A percentile compares a stretch with the other conserved stretches of the same genome.
Evolutionary conservation across 2,797 vertebrate species (phyloP).

Genomic region (Artibeus lituratus): DNA sequence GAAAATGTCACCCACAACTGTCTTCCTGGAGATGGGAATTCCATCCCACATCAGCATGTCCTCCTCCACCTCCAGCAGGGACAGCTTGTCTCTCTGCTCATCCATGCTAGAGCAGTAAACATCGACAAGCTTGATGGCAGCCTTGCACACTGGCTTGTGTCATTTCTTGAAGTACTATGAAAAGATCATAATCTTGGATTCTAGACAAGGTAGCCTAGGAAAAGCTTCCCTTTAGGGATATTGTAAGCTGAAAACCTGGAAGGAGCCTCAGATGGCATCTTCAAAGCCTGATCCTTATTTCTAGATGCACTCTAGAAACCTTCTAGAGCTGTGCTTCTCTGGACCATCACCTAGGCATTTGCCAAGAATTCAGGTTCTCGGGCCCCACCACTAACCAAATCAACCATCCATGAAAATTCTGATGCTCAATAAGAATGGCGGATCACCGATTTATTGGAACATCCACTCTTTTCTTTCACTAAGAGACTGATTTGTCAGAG

Average conservation of each 20-base stretch:
- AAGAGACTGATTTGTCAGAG: not conserved
- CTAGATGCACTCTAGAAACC: not conserved
- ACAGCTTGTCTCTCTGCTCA: constrained; percentile 93
- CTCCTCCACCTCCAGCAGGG: constrained; percentile 91
- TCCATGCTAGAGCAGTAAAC: constrained; percentile 96
- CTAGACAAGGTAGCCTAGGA: not conserved
- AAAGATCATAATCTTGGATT: constrained; percentile 28
- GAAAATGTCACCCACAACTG: constrained; percentile 89
- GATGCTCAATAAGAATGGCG: not conserved
- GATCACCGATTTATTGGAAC: not conserved
- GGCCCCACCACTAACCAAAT: not conserved
- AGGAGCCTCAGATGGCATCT: not conserved
- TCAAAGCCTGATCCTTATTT: not conserved
- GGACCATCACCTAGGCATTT: not conserved
- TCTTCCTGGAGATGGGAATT: constrained; percentile 88
- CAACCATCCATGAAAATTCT: not conserved
- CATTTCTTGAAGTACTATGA: constrained; percentile 89
- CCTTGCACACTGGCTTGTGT: constrained; percentile 91
- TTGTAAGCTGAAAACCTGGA: not conserved
- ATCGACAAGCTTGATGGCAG: constrained; percentile 92
- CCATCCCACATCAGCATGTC: constrained; percentile 93
- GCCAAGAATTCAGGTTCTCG: not conserved
- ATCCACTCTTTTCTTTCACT: not conserved
- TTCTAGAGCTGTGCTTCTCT: not conserved
- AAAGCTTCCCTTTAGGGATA: not conserved